phyloP scores from a whole-genome alignment of 2,888 invertebrate species.

The Erynnis tages region DNA sequence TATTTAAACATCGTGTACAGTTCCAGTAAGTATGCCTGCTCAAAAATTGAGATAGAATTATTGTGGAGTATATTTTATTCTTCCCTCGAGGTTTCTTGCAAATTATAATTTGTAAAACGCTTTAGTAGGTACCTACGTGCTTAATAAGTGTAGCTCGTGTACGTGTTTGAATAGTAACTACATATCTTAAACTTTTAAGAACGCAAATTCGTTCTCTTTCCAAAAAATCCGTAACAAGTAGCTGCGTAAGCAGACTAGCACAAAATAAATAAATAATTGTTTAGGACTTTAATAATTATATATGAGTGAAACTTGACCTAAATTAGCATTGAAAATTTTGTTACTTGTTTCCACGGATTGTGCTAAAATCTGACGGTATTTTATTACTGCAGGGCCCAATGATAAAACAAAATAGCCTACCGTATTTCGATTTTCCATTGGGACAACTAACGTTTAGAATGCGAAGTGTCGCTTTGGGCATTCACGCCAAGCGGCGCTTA shows the following conservation, averaged over 20 bases:
- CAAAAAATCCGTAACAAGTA: no score
- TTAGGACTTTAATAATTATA: no score
- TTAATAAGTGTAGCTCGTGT: neutral
- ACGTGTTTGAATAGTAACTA: neutral
- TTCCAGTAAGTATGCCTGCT: neutral
- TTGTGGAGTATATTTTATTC: slow-evolving; percentile 3
- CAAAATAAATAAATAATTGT: no score
- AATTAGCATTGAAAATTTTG: no score
- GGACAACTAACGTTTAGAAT: slow-evolving; percentile 7
- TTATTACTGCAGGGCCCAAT: no score
- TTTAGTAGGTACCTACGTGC: neutral
- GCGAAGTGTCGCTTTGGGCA: slow-evolving; percentile 3
- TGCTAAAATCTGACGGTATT: no score
- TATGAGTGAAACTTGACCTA: no score
- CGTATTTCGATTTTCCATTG: slow-evolving; percentile 1
- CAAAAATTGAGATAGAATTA: slow-evolving; percentile 10
- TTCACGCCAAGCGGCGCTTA: slow-evolving; percentile 32
- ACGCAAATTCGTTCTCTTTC: no score
- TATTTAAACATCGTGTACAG: slow-evolving; percentile 12
- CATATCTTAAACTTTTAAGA: no score
- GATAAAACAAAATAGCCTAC: no score
- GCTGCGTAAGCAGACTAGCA: no score
- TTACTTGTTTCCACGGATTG: no score
- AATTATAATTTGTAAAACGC: slow-evolving; percentile 4
- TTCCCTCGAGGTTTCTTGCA: slow-evolving; percentile 3